Evolutionary conservation across 1,140 invertebrate species (phyloP), one percentile per base, ranked within the genome.

Genomic region (Parapsyche elsis): DNA sequence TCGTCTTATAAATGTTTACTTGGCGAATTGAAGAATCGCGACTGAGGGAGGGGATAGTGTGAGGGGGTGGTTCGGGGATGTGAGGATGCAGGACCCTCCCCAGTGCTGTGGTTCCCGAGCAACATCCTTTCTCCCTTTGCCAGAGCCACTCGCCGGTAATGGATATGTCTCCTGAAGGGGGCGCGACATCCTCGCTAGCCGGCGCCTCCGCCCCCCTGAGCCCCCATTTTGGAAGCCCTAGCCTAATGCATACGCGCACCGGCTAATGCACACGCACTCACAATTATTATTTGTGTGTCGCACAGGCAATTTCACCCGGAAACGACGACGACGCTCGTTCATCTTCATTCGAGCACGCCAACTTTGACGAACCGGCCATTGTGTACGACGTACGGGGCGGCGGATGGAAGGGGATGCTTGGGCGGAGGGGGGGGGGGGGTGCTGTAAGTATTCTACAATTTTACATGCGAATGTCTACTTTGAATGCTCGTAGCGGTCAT

Each of bases 91-190:
- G 76, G 16, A 44, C 76, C 75, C 81, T 64, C 61, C 78, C 79
- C 71, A 38, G 30, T 76, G 23, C 71, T 23, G 73, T 70, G 78
- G 78, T 82, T 83, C 80, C 79, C 76, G 80, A 83, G 21, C n/a
- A 81, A 83, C 80, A 83, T 83, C 82, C 82, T 83, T 83, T 83
- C 82, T 83, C 80, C 81, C 80, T 81, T 83, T 78, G 82, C 82
- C 59, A 80, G 64, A 77, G 45, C 77, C 82, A 83, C 80, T 83
- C 82, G 80, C 71, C 82, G 78, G 82, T 83, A 83, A 83, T 83
- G 82, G 82, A 83, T 83, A 83, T 78, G 82, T 83, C 82, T 83
- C 80, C 67, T 83, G 80, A 77, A 80, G 79, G 78, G 80, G 21
- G 19, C 21, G 45, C 21, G 21, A 26, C 74, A 76, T 21, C 71